Evolutionary conservation across 2,113 vertebrate species (phyloP), one percentile per base, ranked within the genome.

Genomic region (Mobula birostris): DNA sequence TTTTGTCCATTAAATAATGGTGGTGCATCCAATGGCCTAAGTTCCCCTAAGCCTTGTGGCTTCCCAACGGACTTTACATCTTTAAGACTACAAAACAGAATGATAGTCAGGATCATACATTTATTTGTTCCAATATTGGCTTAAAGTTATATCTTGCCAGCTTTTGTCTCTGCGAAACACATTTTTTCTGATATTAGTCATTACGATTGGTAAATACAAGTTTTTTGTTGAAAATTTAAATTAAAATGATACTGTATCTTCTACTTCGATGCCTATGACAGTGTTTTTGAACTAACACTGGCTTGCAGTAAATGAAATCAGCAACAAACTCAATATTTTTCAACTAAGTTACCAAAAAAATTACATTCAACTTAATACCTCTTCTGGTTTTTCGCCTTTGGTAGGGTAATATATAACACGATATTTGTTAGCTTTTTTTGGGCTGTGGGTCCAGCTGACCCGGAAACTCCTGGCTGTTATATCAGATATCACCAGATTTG

Each of bases 381-480:
- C 98, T 91, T 96, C 96, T n/a, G 97, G 96, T 61, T 24, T 95
- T 8, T 97, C 97, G 0, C 98, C 97, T 95, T 97, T 97, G 0
- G 97, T 97, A 1, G 97, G 98, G 61, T 96, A 97, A 96, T 98
- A 99, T 29, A 98, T 96, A 82, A 99, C 95, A 82, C 97, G 96
- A 94, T 98, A 98, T 95, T 97, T 97, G 88, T 96, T 96, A 1
- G 98, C 97, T 0, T 83, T 94, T 14, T 32, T 96, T 2, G 5
- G 95, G 95, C 95, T 96, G 90, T 95, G 96, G 29, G 94, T 98
- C 99, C 98, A 99, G 95, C 97, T 97, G 94, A 99, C 95, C 94
- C 95, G 96, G 95, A 98, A 96, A 76, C 97, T 98, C 95, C 97
- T 97, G 63, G 98, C 97, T 32, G 97, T 98, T 95, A 98, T 96